Conservation (phyloP, 2,888 invertebrate genomes). For the Apotomis turbidana region DNA sequence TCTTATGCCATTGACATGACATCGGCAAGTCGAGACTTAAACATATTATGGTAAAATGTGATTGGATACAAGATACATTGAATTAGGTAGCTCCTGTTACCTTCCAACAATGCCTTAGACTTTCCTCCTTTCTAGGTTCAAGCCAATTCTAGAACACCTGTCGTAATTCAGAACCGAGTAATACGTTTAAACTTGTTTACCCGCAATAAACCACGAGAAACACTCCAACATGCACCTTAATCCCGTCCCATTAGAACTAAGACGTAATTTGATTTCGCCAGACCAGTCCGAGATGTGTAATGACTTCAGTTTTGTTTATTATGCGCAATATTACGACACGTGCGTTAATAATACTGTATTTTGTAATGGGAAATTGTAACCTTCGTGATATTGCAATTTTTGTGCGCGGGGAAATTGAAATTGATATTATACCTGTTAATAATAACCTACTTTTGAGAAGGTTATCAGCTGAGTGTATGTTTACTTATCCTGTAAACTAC, state of each 20-base stretch:
- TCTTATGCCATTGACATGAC: no score
- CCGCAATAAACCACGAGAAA: neutral
- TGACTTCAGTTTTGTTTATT: conserved; percentile 19
- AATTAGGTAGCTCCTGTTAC: no score
- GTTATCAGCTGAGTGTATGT: no score
- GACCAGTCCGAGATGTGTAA: conserved; percentile 19
- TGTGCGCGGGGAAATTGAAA: neutral
- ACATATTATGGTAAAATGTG: no score
- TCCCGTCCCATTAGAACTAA: neutral
- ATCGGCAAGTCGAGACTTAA: no score
- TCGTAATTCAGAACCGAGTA: conserved; percentile 18
- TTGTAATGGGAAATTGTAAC: conserved; percentile 12
- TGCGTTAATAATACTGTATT: conserved; percentile 2
- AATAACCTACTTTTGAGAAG: no score
- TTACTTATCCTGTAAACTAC: no score
- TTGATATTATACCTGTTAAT: neutral
- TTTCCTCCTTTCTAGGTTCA: conserved; percentile 1
- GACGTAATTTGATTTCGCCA: conserved; percentile 16
- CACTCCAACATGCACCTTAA: neutral
- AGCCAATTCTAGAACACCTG: conserved; percentile 8
- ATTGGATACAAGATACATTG: no score
- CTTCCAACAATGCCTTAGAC: no score
- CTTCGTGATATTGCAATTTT: conserved; percentile 1
- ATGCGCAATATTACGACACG: conserved; percentile 10
- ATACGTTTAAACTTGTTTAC: conserved; percentile 7